Percentiles rank a stretch among this genome's conserved stretches.
Conservation (phyloP, 2,797 vertebrate genomes). For the Lutjanus argentimaculatus region DNA sequence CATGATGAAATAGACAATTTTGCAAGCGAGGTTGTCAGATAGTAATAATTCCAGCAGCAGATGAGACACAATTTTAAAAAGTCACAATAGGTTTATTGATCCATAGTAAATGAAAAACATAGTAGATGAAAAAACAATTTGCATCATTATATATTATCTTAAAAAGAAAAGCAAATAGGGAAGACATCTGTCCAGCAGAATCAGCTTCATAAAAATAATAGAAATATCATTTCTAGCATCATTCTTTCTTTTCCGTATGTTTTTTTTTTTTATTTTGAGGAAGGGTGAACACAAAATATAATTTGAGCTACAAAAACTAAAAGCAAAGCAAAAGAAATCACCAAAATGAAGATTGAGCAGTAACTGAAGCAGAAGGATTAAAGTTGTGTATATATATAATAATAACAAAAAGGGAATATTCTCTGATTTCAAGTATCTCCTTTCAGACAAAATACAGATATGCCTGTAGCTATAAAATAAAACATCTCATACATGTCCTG, state of each 20-base stretch:
- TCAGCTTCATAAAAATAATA: conserved; percentile 87
- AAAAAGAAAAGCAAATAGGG: conserved; percentile 85
- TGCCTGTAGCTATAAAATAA: conserved; percentile 88
- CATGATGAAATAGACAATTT: conserved; percentile 3
- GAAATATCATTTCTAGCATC: conserved; percentile 77
- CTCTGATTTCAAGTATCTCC: conserved; percentile 86
- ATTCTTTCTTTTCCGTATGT: conserved; percentile 55
- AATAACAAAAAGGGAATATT: conserved; percentile 71
- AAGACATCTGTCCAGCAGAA: conserved; percentile 95
- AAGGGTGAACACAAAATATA: conserved; percentile 78
- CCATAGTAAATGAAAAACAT: conserved; percentile 74
- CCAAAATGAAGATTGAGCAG: conserved; percentile 55
- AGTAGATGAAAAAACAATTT: conserved; percentile 80
- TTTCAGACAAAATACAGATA: conserved; percentile 90
- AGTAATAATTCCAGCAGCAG: conserved; percentile 44
- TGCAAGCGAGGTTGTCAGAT: conserved; percentile 5
- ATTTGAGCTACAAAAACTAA: conserved; percentile 62
- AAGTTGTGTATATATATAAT: conserved; percentile 34
- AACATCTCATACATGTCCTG: conserved; percentile 98
- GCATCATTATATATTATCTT: conserved; percentile 86
- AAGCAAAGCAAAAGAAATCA: conserved; percentile 78
- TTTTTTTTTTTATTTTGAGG: conserved; percentile 79
- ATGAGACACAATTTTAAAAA: conserved; percentile 77
- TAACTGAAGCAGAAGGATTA: conserved; percentile 63
- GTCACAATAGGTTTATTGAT: conserved; percentile 86